These are phyloP conservation scores for Panthera uncia DNA, from an alignment of 2,113 vertebrate genomes.

Conservation along the genomic window DNA sequence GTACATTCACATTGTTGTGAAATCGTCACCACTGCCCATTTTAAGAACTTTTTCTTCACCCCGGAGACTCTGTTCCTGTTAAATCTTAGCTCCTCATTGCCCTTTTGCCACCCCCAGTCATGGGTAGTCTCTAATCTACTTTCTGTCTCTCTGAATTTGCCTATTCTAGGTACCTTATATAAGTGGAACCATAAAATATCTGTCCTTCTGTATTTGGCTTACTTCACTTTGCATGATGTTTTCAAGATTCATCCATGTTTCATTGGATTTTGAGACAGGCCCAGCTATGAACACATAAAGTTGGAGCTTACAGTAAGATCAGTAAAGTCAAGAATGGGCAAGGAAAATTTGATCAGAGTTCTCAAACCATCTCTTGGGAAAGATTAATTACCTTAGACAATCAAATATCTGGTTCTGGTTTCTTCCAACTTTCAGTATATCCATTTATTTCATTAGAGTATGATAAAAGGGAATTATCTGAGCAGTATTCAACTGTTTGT, in stretches of 20 bases:
- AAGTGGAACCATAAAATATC: neutral
- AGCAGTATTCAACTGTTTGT: neutral
- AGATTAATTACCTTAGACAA: neutral
- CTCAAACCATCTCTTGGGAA: neutral
- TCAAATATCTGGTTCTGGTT: neutral
- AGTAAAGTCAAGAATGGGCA: neutral
- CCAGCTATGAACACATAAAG: neutral
- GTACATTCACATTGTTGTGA: neutral
- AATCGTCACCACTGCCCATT: neutral
- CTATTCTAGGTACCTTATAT: neutral
- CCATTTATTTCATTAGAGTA: neutral
- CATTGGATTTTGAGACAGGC: neutral
- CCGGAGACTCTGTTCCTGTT: neutral
- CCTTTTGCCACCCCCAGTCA: neutral
- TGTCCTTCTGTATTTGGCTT: neutral
- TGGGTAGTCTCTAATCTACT: neutral
- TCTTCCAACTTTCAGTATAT: neutral
- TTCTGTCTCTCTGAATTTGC: neutral
- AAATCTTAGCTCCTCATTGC: neutral
- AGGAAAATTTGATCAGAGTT: neutral
- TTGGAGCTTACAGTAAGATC: neutral
- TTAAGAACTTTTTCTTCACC: neutral
- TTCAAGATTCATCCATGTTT: neutral
- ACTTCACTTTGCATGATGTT: neutral
- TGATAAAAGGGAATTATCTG: neutral